Conservation (phyloP, 2,888 invertebrate genomes). For the Orchestes rusci region DNA sequence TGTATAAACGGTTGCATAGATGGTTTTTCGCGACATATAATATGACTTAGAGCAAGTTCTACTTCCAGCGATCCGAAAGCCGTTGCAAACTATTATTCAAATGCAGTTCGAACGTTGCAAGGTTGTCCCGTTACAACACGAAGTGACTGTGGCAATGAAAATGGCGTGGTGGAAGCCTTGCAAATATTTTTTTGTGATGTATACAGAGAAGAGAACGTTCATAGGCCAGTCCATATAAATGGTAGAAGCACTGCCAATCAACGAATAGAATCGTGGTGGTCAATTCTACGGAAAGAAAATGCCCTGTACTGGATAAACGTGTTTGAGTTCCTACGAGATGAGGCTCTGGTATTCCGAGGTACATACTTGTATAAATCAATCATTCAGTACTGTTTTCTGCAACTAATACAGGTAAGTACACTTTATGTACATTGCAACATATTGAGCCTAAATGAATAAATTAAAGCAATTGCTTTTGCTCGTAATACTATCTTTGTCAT, state of each 20-base stretch:
- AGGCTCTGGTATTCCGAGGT: too few relatives aligned
- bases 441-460: too few relatives aligned
- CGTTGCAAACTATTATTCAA: not conserved
- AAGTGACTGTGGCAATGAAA: not conserved
- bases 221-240: not conserved
- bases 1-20: not conserved
- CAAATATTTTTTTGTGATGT: not conserved
- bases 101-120: not conserved
- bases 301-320: too few relatives aligned
- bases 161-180: not conserved
- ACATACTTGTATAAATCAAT: too few relatives aligned
- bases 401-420: too few relatives aligned
- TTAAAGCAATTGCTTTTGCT: too few relatives aligned
- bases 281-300: too few relatives aligned
- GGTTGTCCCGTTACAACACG: not conserved
- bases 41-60: not conserved
- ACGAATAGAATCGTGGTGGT: constrained; percentile 7
- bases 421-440: too few relatives aligned
- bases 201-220: not conserved
- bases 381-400: too few relatives aligned
- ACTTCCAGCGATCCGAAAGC: not conserved
- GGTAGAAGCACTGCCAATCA: not conserved
- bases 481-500: too few relatives aligned
- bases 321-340: too few relatives aligned
- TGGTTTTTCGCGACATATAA: not conserved